Evolutionary conservation across 1,140 invertebrate genomes (phyloP), one percentile per base, ranked within the genome.

Genomic region (Heterodera schachtii): DNA sequence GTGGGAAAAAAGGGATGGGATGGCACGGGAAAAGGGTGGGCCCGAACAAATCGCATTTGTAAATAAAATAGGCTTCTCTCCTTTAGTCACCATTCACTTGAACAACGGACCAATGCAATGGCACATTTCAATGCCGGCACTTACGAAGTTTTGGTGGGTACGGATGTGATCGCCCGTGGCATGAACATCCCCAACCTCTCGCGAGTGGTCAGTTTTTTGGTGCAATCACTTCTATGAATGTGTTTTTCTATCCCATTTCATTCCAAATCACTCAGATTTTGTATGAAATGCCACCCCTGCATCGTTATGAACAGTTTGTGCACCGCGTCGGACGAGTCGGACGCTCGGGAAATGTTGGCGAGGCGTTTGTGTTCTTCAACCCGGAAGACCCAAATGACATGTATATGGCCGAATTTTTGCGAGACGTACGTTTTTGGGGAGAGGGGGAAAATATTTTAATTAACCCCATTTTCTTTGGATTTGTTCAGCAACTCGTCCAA

Each of bases 311-410:
- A 47, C 60, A 95, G n/a, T 98, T 98, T 87, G 94, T 98, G 84
- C 97, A 99, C 91, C 93, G 94, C 85, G 94, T 95, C 85, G 94
- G 93, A 92, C 91, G 97, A 81, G 97, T 96, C 2, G 97, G 97
- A 4, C 91, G 97, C 85, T 96, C 96, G 16, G 86, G 86, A 9
- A 79, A 95, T 95, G 11, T 92, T 94, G 83, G 92, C 31, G 93
- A 93, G 88, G 95, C 97, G 1, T 92, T 98, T 66, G 98, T 96
- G 3, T 98, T 95, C 91, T 98, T 97, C 88, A 57, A 81, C 69
- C 67, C 47, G 21, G 47, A n/a, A 13, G 44, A 46, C 3, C 13
- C 21, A 4, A 52, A 80, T n/a, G 79, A 80, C 21, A 11, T 67
- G 69, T 11, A 67, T 9, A 49, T 67, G 76, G 11, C 79, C 47